Conservation (phyloP, 1,140 invertebrate genomes). For the Drosophila varians region DNA sequence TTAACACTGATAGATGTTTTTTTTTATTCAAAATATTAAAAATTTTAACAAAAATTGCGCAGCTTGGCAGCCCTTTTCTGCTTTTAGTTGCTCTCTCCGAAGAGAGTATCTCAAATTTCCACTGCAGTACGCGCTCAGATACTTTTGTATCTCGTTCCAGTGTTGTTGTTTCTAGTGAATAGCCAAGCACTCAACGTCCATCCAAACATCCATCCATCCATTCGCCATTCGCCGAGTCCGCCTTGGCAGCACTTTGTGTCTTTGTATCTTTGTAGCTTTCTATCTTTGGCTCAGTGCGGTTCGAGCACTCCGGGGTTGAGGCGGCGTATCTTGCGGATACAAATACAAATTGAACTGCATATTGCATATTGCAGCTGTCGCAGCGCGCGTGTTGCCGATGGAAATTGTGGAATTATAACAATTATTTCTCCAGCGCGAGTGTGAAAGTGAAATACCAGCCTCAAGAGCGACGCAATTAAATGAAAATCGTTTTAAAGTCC, state of each 20-base stretch:
- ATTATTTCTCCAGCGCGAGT: constrained; percentile 43
- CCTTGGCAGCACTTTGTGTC: too few relatives aligned
- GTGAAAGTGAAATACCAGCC: constrained; percentile 72
- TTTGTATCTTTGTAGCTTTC: too few relatives aligned
- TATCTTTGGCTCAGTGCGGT: constrained; percentile 1
- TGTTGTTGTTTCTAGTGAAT: constrained; percentile 41
- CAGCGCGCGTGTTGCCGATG: constrained; percentile 47
- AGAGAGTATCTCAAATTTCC: constrained; percentile 15
- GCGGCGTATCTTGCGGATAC: constrained; percentile 36
- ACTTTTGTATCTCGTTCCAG: constrained; percentile 49
- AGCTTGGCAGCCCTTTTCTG: constrained; percentile 40
- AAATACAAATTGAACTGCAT: constrained; percentile 44
- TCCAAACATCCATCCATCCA: constrained; percentile 31
- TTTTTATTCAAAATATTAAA: neutral
- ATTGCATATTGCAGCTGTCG: constrained; percentile 70
- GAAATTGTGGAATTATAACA: constrained; percentile 46
- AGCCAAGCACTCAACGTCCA: constrained; percentile 34
- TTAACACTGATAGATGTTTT: neutral
- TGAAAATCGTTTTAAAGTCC: constrained; percentile 51
- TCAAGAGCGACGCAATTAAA: constrained; percentile 69
- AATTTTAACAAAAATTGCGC: neutral
- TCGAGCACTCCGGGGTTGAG: constrained; percentile 10
- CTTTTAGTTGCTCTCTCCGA: constrained; percentile 14
- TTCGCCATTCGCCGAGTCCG: constrained; percentile 77
- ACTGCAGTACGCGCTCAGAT: constrained; percentile 39